Base-by-base conservation (phyloP, 2,113 vertebrate species). In the Triplophysa dalaica region DNA sequence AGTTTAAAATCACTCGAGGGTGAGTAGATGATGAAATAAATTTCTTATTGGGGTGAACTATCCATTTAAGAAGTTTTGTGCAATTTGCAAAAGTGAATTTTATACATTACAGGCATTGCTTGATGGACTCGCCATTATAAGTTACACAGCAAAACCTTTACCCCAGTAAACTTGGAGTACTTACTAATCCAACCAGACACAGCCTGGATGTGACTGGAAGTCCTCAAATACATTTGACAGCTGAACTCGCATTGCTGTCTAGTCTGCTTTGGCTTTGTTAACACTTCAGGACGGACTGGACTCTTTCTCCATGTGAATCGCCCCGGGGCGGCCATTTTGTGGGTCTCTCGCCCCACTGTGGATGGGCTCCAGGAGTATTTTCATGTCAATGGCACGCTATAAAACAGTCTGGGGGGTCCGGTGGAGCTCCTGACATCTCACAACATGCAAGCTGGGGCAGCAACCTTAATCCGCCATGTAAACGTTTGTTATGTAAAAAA, bases 381-480 rank as follows among this genome's bases (percentile, higher is more conserved):
- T 83, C 75, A 61, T 81, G 74, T 82, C 84, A 75, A 67, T 73
- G 26, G 50, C 81, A 81, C 74, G 80, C 82, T 80, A 76, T 88
- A 88, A 88, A 84, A 82, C 81, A 45, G 62, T 70, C 70, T 81
- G 78, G 83, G 86, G 78, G 86, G 83, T 85, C 85, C 48, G 33
- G 41, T 61, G 38, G 61, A 54, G 33, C 56, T 75, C 64, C 22
- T 66, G 52, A 69, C 70, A 54, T 85, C 67, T 82, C 67, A 77
- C 67, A 54, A 65, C 50, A 66, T 61, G 10, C 62, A 29, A 81
- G 66, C 64, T 70, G 77, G 26, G 21, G 48, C 38, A 10, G 43
- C 62, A 11, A 63, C 77, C 41, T 19, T 75, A 70, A 58, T 45
- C 29, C 26, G 60, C 74, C 43, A 56, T 41, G 29, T 54, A 56